phyloP scores from a whole-genome alignment of 1,140 invertebrate species.

The Drosophila ercepeae region DNA sequence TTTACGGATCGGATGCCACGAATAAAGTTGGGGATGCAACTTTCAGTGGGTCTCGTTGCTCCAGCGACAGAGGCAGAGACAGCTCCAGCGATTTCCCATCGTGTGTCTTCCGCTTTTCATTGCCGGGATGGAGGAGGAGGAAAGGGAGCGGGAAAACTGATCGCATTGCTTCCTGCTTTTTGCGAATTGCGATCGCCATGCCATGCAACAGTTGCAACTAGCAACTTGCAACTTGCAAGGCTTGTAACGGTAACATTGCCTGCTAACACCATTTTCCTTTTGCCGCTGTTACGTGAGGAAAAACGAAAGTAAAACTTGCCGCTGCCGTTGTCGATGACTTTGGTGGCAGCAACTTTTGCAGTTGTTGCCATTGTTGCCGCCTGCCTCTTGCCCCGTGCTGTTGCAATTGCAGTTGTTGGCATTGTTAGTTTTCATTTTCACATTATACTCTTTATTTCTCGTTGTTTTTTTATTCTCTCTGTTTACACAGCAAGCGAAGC shows the following conservation, averaged over 20 bases:
- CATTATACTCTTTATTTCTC: conserved; percentile 33
- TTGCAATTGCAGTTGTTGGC: conserved; percentile 63
- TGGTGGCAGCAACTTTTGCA: conserved; percentile 6
- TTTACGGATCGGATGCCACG: conserved; percentile 19
- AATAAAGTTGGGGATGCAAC: not conserved
- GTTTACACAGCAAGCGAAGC: conserved; percentile 14
- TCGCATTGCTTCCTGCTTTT: conserved; percentile 68
- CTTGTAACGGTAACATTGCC: conserved; percentile 69
- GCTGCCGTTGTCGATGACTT: conserved; percentile 14
- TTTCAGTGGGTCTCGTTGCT: not conserved
- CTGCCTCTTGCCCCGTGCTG: conserved; percentile 17
- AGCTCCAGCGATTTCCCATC: not conserved
- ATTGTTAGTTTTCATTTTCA: conserved; percentile 73
- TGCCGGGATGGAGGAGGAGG: not conserved
- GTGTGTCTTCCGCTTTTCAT: conserved; percentile 10
- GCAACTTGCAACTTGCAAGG: not conserved
- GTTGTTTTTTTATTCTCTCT: not conserved
- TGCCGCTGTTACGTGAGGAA: conserved; percentile 72
- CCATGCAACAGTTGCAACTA: conserved; percentile 48
- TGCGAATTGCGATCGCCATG: conserved; percentile 60
- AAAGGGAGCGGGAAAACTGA: conserved; percentile 1
- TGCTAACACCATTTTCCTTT: conserved; percentile 82
- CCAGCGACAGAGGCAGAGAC: no score
- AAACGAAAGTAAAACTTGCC: conserved; percentile 78
- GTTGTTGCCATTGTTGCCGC: conserved; percentile 24